These are phyloP conservation scores for Cheilosia vernalis DNA, from an alignment of 2,888 invertebrate species.

Conservation along the genomic window DNA sequence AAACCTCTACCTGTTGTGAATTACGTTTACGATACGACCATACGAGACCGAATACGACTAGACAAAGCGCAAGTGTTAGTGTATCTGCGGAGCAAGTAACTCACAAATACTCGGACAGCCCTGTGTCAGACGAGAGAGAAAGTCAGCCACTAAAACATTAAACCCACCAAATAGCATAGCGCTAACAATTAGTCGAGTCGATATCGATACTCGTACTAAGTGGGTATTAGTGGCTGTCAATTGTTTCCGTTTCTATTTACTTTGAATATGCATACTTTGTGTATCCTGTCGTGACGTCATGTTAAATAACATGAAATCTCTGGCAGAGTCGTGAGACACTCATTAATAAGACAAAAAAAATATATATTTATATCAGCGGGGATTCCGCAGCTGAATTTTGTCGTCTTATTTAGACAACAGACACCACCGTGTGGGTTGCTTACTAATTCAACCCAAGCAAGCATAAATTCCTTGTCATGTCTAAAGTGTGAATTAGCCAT, in stretches of 20 bases:
- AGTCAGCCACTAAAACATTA: slow-evolving; percentile 31
- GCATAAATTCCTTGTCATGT: slow-evolving; percentile 2
- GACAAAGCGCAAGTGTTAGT: slow-evolving; percentile 5
- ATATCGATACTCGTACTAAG: slow-evolving; percentile 27
- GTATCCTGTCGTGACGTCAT: slow-evolving; percentile 1
- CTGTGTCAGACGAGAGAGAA: slow-evolving; percentile 10
- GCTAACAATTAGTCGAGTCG: slow-evolving; percentile 12
- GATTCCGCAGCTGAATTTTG: slow-evolving; percentile 19
- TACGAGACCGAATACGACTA: slow-evolving; percentile 4
- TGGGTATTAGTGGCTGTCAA: background rate
- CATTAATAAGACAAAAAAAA: background rate
- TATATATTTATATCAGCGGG: background rate
- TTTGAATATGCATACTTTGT: slow-evolving; percentile 6
- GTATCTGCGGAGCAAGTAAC: slow-evolving; percentile 1
- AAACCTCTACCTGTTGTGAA: slow-evolving; percentile 37
- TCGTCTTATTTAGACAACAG: slow-evolving; percentile 17
- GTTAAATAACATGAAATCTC: slow-evolving; percentile 38
- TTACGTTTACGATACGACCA: background rate
- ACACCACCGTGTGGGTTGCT: background rate
- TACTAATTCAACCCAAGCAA: background rate
- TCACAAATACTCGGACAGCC: background rate
- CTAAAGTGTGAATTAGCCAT: background rate
- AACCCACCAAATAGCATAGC: slow-evolving; percentile 7
- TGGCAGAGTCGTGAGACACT: slow-evolving; percentile 2
- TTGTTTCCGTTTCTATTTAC: slow-evolving; percentile 25